Conservation (phyloP, 2,888 invertebrate genomes). For the Eristalis intricaria region DNA sequence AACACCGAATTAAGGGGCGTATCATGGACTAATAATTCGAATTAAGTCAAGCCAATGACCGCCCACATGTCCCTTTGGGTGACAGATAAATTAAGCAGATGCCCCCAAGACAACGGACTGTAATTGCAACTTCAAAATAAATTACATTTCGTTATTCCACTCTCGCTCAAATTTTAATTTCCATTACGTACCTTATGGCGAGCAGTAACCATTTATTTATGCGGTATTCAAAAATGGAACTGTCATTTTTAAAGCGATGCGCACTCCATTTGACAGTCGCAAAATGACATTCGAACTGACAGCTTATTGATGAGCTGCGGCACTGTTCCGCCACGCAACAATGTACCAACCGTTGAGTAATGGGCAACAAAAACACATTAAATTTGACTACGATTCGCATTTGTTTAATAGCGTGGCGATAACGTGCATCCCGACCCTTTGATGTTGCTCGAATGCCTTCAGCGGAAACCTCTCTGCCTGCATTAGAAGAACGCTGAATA, state of each 20-base stretch:
- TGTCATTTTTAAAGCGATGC: not conserved
- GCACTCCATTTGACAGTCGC: not conserved
- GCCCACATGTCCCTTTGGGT: not conserved
- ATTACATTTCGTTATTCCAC: not conserved
- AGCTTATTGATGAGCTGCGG: not conserved
- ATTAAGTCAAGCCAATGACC: not conserved
- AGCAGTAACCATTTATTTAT: not conserved
- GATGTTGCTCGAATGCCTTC: not conserved
- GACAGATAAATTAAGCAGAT: not conserved
- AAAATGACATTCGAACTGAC: not conserved
- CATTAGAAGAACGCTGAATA: not conserved
- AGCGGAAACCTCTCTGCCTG: not conserved
- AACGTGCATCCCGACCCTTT: slow-evolving; percentile 1
- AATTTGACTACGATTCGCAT: slow-evolving; percentile 5
- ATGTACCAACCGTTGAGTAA: not conserved
- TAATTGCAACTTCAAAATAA: not conserved
- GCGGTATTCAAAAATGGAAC: not conserved
- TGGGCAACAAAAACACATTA: slow-evolving; percentile 10
- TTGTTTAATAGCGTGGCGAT: slow-evolving; percentile 12
- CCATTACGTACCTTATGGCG: too few species aligned
- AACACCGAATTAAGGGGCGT: not conserved
- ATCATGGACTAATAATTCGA: not conserved
- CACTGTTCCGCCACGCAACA: not conserved
- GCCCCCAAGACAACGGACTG: not conserved
- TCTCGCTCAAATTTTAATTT: not conserved